A percentile compares a stretch with the other conserved stretches of the same genome.
Evolutionary conservation across 2,888 invertebrate genomes (phyloP).

Genomic region (Eudemis profundana): DNA sequence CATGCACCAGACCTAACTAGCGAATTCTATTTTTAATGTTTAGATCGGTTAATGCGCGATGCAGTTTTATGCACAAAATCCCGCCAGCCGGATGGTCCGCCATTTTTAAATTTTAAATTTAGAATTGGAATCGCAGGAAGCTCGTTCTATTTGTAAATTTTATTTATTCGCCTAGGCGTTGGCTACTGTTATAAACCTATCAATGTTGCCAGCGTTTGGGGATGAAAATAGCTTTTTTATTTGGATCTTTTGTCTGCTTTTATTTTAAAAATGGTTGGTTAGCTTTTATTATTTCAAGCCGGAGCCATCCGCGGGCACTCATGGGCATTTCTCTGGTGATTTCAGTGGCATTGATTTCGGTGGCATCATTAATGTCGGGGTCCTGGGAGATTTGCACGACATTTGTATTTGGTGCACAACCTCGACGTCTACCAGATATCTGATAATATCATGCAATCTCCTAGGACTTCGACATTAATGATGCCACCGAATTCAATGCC

Average conservation of each 20-base stretch:
- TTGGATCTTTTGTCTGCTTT: background rate
- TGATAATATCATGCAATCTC: too few relatives aligned
- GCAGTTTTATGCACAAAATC: constrained; percentile 84
- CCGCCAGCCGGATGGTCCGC: constrained; percentile 65
- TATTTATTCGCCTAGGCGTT: constrained; percentile 79
- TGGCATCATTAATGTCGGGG: too few relatives aligned
- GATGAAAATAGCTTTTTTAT: constrained; percentile 1
- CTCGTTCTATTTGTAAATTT: constrained; percentile 75
- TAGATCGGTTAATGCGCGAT: constrained; percentile 80
- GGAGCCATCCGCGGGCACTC: too few relatives aligned
- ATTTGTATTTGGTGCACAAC: too few relatives aligned
- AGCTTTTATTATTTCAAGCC: too few relatives aligned
- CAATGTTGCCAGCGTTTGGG: constrained; percentile 14
- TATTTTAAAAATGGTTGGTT: background rate
- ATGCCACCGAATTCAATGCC: too few relatives aligned
- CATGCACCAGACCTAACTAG: constrained; percentile 62
- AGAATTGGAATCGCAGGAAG: constrained; percentile 76
- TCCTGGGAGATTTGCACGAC: too few relatives aligned
- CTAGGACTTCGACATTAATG: too few relatives aligned
- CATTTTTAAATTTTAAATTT: constrained; percentile 79
- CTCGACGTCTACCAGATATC: too few relatives aligned
- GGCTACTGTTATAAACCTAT: constrained; percentile 53
- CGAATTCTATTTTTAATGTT: constrained; percentile 83
- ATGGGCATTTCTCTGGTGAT: too few relatives aligned
- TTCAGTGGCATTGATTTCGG: too few relatives aligned